Conservation (phyloP, 2,797 vertebrate species). For the Anguilla anguilla region DNA sequence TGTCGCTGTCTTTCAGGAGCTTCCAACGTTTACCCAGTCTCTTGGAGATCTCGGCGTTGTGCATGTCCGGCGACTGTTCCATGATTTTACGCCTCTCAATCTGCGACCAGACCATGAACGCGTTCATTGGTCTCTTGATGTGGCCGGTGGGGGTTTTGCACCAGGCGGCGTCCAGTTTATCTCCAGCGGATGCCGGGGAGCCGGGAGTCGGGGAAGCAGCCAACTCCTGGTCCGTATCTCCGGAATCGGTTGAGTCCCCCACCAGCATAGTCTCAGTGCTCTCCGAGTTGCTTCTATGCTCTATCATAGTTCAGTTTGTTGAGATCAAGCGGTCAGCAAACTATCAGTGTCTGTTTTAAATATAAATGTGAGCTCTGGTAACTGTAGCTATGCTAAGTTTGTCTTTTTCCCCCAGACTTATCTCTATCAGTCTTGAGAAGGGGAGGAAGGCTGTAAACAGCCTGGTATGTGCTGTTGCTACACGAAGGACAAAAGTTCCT, state of each 20-base stretch:
- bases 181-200: constrained; percentile 84
- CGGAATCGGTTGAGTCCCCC: constrained; percentile 90
- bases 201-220: constrained; percentile 88
- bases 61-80: constrained; percentile 98
- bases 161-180: constrained; percentile 90
- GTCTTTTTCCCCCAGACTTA: constrained; percentile 41
- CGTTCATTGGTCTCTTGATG: constrained; percentile 90
- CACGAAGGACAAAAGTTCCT: constrained; percentile 59
- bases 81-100: constrained; percentile 97
- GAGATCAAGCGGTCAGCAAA: constrained; percentile 42
- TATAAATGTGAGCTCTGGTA: constrained; percentile 29
- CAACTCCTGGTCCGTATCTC: constrained; percentile 92
- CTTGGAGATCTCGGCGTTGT: constrained; percentile 99
- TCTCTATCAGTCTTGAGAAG: constrained; percentile 26
- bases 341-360: constrained; percentile 33
- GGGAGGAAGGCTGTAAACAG: constrained; percentile 29
- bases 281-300: constrained; percentile 88
- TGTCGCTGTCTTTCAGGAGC: constrained; percentile 94
- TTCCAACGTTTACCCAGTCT: constrained; percentile 96
- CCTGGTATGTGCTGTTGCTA: constrained; percentile 17
- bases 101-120: constrained; percentile 91
- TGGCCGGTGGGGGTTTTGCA: constrained; percentile 96
- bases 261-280: constrained; percentile 86
- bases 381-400: constrained; percentile 13
- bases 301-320: constrained; percentile 79